These are phyloP conservation scores for Anguilla megastoma DNA, from an alignment of 2,797 vertebrate genomes.

Conservation along the genomic window DNA sequence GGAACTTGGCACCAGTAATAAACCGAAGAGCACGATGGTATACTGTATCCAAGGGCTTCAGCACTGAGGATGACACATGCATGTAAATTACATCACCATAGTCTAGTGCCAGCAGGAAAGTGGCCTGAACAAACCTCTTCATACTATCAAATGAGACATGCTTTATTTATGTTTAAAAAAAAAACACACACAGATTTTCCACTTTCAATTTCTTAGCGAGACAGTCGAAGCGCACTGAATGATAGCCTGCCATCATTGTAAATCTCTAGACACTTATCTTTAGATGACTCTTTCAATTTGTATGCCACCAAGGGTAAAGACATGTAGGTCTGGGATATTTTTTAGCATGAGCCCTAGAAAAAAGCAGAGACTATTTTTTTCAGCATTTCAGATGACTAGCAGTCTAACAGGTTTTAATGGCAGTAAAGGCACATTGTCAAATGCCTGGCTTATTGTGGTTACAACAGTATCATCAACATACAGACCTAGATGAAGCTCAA, in stretches of 20 bases:
- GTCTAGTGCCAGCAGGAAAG: background rate
- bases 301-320: background rate
- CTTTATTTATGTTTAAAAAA: background rate
- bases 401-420: background rate
- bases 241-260: background rate
- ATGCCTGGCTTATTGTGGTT: background rate
- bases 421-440: background rate
- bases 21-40: background rate
- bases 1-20: background rate
- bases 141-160: background rate
- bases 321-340: conserved; percentile 4
- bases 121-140: background rate
- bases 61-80: background rate
- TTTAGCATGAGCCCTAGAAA: conserved; percentile 1
- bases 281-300: background rate
- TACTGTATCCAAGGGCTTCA: conserved; percentile 1
- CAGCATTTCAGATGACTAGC: background rate
- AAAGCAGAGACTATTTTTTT: background rate
- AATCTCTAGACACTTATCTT: background rate
- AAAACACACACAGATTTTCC: background rate
- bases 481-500: too few relatives aligned
- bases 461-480: background rate
- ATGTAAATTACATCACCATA: background rate
- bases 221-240: background rate
- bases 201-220: background rate